Evolutionary conservation across 1,140 invertebrate genomes (phyloP).

Genomic region (Calephelis virginiensis): DNA sequence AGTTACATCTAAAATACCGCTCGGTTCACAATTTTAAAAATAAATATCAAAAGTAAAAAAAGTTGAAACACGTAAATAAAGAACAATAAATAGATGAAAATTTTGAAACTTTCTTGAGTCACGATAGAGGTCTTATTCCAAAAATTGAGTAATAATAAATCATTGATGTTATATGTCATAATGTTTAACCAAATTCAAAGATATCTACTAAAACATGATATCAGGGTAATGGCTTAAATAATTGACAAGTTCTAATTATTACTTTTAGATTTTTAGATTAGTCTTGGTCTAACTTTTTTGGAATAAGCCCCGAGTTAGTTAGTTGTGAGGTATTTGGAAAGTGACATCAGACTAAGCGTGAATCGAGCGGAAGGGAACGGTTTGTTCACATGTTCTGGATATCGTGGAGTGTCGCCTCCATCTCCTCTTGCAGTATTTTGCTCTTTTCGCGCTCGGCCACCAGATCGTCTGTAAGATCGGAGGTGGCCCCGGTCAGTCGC

Average conservation of each 20-base stretch:
- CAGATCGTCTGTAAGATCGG: constrained; percentile 93
- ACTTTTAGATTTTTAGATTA: no score
- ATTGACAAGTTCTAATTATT: no score
- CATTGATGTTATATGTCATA: background rate
- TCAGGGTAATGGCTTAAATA: background rate
- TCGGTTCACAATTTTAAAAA: constrained; percentile 37
- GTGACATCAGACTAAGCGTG: constrained; percentile 39
- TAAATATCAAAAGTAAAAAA: constrained; percentile 18
- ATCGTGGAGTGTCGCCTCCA: constrained; percentile 99
- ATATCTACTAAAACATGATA: background rate
- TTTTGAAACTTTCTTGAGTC: background rate
- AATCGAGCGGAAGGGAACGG: constrained; percentile 40
- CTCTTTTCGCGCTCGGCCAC: constrained; percentile 96
- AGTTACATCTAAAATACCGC: constrained; percentile 70
- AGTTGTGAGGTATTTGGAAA: constrained; percentile 23
- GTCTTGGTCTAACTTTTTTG: background rate
- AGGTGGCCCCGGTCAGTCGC: constrained; percentile 64
- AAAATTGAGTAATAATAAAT: background rate
- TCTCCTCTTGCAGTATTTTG: constrained; percentile 97
- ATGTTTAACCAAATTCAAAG: no score
- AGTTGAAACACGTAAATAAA: constrained; percentile 25
- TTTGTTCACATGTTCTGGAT: constrained; percentile 98
- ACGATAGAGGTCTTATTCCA: constrained; percentile 5
- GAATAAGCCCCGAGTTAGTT: constrained; percentile 22
- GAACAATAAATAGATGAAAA: constrained; percentile 36